Base-by-base conservation (phyloP, 2,888 invertebrate genomes). In the Cremastinae sp. region DNA sequence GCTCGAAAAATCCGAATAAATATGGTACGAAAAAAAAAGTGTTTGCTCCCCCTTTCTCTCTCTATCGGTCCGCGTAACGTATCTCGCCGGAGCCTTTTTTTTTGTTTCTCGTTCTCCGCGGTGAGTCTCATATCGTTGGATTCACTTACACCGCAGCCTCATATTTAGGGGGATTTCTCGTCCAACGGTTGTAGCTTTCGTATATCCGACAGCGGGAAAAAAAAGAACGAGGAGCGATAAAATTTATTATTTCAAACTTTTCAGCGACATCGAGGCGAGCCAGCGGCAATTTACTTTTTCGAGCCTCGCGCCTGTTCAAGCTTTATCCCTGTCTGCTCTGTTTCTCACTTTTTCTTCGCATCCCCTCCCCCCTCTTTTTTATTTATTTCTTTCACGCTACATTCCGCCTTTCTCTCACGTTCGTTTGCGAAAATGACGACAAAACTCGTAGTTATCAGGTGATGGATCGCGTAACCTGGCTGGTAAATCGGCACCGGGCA, bases 241-340 rank as follows among this genome's bases (percentile, higher is more conserved):
- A 80, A 86, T 86, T 85, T 86, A 85, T 86, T 84, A 84, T 85
- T 83, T 83, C 80, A 80, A 84, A 84, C 84, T 84, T 83, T 82
- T 81, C 83, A 79, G 71, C 80, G 65, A 78, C 78, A 58, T 75
- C 43, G 53, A 22, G n/a, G 59, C 34, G 41, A 58, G 59, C 79
- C 75, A 76, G 75, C 80, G 74, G 78, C 78, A 77, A 81, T 80
- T 82, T 81, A 77, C 77, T 79, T 81, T 80, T 72, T 71, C 59
- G 64, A 62, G 61, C 68, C 64, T 68, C 53, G 14, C 54, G 64
- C 28, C 28, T 54, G 59, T 41, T 64, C 22, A 9, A 49, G 66
- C 45, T 70, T 68, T 54, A 16, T 53, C 53, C 53, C 28, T 43
- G 65, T 65, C 53, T 53, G 49, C 43, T 54, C 56, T 56, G 9